phyloP scores from a whole-genome alignment of 2,113 vertebrate genomes.

The Apodemus speciosus region DNA sequence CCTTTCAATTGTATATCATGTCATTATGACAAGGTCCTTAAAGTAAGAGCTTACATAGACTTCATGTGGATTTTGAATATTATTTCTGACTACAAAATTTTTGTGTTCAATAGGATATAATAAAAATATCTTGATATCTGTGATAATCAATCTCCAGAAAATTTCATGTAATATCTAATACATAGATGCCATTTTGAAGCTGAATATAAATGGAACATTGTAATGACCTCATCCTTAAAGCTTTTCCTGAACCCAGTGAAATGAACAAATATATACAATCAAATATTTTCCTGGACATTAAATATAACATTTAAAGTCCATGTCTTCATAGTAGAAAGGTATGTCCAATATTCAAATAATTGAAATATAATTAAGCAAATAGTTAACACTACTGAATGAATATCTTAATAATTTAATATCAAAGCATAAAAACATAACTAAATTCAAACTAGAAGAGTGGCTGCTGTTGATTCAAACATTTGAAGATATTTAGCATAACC shows the following conservation, averaged over 20 bases:
- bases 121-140: neutral
- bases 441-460: too few species aligned
- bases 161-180: neutral
- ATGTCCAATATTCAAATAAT: too few species aligned
- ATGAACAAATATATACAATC: neutral
- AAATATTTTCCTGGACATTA: neutral
- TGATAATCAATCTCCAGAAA: slow-evolving; percentile 2
- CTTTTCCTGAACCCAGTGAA: neutral
- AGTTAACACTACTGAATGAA: too few species aligned
- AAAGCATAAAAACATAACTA: too few species aligned
- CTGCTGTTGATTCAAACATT: too few species aligned
- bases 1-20: slow-evolving; percentile 56
- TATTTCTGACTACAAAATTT: neutral
- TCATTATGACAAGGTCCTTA: slow-evolving; percentile 21
- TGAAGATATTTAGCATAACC: too few species aligned
- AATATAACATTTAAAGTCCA: neutral
- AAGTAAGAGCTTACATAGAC: neutral
- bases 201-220: neutral
- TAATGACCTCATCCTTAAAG: neutral
- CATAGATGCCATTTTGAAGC: neutral
- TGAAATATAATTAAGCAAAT: too few species aligned
- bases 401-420: too few species aligned
- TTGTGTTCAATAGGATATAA: too few species aligned
- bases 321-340: neutral
- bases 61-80: neutral